Percentiles rank a stretch among this genome's conserved stretches.
Conservation (phyloP, 2,113 vertebrate species). For the Pelecanus crispus region DNA sequence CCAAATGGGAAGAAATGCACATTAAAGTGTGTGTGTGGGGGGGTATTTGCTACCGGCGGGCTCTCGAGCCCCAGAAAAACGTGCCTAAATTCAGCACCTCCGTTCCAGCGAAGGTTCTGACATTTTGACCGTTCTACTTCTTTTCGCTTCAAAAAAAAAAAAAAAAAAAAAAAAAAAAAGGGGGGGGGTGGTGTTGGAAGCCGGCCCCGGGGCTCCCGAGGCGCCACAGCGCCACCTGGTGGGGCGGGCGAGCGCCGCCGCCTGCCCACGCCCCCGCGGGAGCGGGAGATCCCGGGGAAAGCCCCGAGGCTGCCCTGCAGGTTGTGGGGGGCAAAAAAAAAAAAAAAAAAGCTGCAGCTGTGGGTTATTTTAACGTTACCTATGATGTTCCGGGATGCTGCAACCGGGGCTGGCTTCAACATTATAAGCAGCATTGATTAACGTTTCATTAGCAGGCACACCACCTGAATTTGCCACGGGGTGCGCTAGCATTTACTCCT, state of each 20-base stretch:
- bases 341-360: background rate
- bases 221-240: background rate
- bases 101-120: rapidly evolving
- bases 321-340: no score
- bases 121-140: rapidly evolving
- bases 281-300: rapidly evolving
- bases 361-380: no score
- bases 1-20: background rate
- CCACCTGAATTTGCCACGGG: rapidly evolving
- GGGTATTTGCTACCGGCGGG: rapidly evolving
- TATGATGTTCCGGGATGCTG: no score
- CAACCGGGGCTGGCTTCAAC: no score
- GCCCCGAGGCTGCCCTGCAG: no score
- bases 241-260: background rate
- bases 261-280: background rate
- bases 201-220: no score
- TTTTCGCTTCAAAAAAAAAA: no score
- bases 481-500: rapidly evolving
- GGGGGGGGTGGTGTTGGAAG: no score
- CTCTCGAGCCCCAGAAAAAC: rapidly evolving
- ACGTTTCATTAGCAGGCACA: rapidly evolving
- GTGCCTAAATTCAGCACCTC: no score
- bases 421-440: rapidly evolving
- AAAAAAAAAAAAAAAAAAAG: no score
- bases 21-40: rapidly evolving